Conservation (phyloP, 2,113 vertebrate species). For the Baryphthengus martii region DNA sequence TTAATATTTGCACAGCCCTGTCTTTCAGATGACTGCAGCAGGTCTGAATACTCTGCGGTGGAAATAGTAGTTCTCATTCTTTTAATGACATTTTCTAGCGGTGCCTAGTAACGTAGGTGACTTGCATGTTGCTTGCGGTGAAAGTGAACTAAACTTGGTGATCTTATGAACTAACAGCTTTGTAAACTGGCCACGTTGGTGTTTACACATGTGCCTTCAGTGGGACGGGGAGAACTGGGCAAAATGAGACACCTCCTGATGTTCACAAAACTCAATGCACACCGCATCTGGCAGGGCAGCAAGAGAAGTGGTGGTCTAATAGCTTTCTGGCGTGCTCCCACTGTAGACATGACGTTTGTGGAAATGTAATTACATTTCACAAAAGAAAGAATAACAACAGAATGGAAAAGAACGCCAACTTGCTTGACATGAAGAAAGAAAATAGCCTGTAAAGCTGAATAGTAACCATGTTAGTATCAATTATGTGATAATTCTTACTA, state of each 20-base stretch:
- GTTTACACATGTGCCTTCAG: neutral
- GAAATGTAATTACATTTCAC: slow-evolving; percentile 70
- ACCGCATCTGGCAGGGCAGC: slow-evolving; percentile 44
- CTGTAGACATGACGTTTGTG: slow-evolving; percentile 66
- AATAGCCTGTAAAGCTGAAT: neutral
- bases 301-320: slow-evolving; percentile 50
- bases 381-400: slow-evolving; percentile 45
- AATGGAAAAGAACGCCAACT: neutral
- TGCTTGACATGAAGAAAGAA: neutral
- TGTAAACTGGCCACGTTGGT: neutral
- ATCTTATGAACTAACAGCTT: slow-evolving; percentile 46
- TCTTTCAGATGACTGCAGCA: slow-evolving; percentile 53
- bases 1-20: slow-evolving; percentile 36
- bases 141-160: neutral
- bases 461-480: neutral
- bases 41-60: slow-evolving; percentile 45
- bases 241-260: slow-evolving; percentile 60
- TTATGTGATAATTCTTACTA: neutral
- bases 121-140: neutral
- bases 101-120: neutral
- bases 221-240: neutral
- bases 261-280: slow-evolving; percentile 61
- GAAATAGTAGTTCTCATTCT: slow-evolving; percentile 22
- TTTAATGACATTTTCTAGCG: slow-evolving; percentile 17
- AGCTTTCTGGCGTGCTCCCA: slow-evolving; percentile 53